Base-by-base conservation (phyloP, 2,113 vertebrate species). In the Podarcis muralis region DNA sequence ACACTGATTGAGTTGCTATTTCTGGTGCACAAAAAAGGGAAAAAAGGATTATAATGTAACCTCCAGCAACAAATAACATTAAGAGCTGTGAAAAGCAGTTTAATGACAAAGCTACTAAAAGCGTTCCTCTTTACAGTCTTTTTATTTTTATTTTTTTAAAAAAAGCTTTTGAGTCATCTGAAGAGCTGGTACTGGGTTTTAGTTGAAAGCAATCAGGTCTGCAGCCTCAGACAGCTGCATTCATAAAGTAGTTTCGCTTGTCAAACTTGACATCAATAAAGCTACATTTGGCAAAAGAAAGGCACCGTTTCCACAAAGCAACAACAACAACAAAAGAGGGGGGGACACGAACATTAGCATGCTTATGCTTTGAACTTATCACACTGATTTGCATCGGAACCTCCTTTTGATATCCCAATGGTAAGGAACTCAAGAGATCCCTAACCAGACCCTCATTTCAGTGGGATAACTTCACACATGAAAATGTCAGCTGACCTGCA, bases 1-100 rank as follows among this genome's bases (percentile, higher is more conserved):
- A 93, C 32, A 93, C n/a, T 72, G 89, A 95, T 94, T 95, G 94
- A 95, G 89, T 95, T 84, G 93, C 85, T 94, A 91, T 91, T 96
- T 94, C 92, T 88, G 83, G 90, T 93, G 90, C 96, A 9, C 48
- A 53, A 53, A 53, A 53, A 48, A 2, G 8, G 48, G 48, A 9
- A 92, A 95, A 96, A 93, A 95, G 86, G 75, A 90, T 90, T 95
- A 93, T 77, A 93, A 90, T 77, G 81, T 85, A 94, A 93, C 78
- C 84, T 88, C 76, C 37, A 90, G 71, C 43, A 89, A 91, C 91
- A 95, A 94, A 92, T 94, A 96, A 94, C 83, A 90, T 2, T 65
- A 57, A 66, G 13, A 77, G 89, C 92, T 90, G 40, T 48, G 90
- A 91, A 92, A 32, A 90, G 72, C 57, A 90, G 75, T 74, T 84